Base-by-base conservation (phyloP, 2,888 invertebrate species). In the Heteromyza rotundicornis region DNA sequence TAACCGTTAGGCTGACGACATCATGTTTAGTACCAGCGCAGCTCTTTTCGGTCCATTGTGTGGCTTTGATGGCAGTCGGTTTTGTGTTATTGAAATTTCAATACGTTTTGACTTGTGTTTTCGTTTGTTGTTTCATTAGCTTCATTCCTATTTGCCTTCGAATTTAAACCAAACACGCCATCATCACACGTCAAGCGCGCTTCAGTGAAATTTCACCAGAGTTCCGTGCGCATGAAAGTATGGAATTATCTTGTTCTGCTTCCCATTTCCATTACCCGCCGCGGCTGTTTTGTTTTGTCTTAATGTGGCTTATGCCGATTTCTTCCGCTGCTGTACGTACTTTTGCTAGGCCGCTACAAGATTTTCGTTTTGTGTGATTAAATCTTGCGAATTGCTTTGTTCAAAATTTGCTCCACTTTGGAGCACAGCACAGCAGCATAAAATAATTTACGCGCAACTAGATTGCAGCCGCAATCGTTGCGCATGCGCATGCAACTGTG, bases 211-310 rank as follows among this genome's bases (percentile, higher is more conserved):
- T 76, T 75, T 77, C 76, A 75, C 73, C 75, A 71, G 70, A 75
- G 49, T 76, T 77, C 75, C 78, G 76, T 76, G 77, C 75, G 76
- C 75, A 74, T 75, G 76, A 76, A 76, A 76, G 76, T 76, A 78
- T 76, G 76, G 72, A 75, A 76, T 77, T 76, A 71, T 70, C 75
- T 70, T 77, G 74, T 77, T 77, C 75, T 67, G 77, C 74, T 77
- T 77, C 74, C 72, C 77, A 75, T 70, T 76, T 74, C 68, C 64
- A 62, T 61, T 47, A 64, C 51, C 17, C 5, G 19, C 22, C n/a
- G 32, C 35, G 24, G 49, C 55, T n/a, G n/a, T 51, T 52, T 53
- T 56, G 23, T 2, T 50, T 16, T 40, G 19, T 32, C 32, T 65
- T 62, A 54, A 67, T 65, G 73, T 73, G 73, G 73, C 63, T 73